Evolutionary conservation across 1,140 invertebrate genomes (phyloP), one percentile per base, ranked within the genome.

Genomic region (Epicauta chinensis): DNA sequence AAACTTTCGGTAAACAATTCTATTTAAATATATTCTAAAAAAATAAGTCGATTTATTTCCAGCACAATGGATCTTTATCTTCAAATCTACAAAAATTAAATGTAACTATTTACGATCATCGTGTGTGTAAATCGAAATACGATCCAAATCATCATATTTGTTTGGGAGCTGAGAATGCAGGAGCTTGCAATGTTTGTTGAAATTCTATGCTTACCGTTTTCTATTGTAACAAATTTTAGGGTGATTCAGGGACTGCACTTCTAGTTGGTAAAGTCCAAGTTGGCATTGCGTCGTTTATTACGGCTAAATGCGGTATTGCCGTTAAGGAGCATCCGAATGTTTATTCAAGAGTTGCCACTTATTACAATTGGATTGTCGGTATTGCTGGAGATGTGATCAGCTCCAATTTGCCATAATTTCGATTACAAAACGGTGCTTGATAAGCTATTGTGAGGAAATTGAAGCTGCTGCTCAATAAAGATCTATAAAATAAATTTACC

Each of bases 271-370:
- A 34, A 4, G 29, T 43, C 15, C 56, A 58, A 46, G 51, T 55
- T 3, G 56, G 56, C 9, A 58, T 58, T 16, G 56, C 56, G 16
- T 58, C 56, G 7, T 58, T 58, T 40, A 58, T 58, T 12, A 58
- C 56, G 5, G 40, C 50, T 14, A 36, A 37, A 13, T 58, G 56
- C 47, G 56, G 56, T 10, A 51, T 55, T 13, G 52, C 56, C 4
- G 51, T 15, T 17, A 39, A 49, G 17, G 29, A 45, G 12, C 14
- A 43, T 40, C 56, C 56, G n/a, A 58, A 58, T 47, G 56, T 58
- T 7, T 58, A 58, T 38, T 49, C 56, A 4, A 40, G 47, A 37
- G 46, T 58, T 13, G 9, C 56, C 1, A 40, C 51, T 16, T 58
- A 58, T 23, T 43, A 55, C 31, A 34, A 58, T 7, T 58, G 56